Evolutionary conservation across 1,140 invertebrate species (phyloP).

Genomic region (Ctenoplectra terminalis): DNA sequence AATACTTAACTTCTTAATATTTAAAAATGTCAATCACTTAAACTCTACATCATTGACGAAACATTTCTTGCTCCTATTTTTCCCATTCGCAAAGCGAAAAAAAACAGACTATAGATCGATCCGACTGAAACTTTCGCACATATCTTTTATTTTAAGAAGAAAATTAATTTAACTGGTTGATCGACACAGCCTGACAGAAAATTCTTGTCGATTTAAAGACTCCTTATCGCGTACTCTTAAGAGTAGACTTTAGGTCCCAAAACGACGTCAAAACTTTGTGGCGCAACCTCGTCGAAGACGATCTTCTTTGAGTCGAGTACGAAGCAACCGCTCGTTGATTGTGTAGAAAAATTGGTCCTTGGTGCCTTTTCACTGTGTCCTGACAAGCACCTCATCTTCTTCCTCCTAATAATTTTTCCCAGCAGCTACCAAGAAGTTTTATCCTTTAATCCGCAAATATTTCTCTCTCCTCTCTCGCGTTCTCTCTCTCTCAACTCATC

Average conservation of each 20-base stretch:
- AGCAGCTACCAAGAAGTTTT: too few species aligned
- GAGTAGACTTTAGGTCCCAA: too few species aligned
- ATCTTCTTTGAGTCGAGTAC: background rate
- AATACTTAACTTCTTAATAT: too few species aligned
- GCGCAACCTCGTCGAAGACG: background rate
- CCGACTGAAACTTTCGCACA: background rate
- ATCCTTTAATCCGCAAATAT: background rate
- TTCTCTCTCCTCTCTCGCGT: too few species aligned
- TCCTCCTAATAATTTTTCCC: background rate
- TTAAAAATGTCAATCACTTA: too few species aligned
- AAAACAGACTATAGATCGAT: background rate
- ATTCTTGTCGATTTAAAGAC: background rate
- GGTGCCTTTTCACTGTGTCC: too few species aligned
- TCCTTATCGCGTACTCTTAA: background rate
- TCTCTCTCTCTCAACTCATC: background rate
- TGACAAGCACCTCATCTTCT: background rate
- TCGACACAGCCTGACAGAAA: background rate
- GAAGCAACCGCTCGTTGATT: too few species aligned
- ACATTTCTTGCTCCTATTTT: background rate
- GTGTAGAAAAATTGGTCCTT: conserved; percentile 17
- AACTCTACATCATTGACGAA: background rate
- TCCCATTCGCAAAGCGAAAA: background rate
- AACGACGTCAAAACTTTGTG: background rate
- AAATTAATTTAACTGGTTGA: background rate
- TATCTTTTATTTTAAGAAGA: background rate